A percentile compares a stretch with the other conserved stretches of the same genome.
Conservation (phyloP, 2,888 invertebrate species). For the Conchocele bisecta region DNA sequence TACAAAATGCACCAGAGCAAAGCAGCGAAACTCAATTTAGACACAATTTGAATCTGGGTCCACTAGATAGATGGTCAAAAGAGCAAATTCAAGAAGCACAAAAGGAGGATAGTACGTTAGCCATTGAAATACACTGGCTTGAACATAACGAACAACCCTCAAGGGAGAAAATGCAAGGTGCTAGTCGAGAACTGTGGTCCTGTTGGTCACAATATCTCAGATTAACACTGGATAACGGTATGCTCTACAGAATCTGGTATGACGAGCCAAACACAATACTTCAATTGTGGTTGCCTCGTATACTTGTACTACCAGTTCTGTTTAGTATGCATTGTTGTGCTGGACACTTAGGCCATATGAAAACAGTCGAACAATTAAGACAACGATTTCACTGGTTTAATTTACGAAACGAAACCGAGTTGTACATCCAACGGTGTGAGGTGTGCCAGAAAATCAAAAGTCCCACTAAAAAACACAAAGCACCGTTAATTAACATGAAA, state of each 20-base stretch:
- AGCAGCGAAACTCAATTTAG: no score
- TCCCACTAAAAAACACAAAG: not conserved
- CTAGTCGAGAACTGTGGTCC: slow-evolving; percentile 1
- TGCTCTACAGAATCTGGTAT: not conserved
- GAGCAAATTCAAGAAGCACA: not conserved
- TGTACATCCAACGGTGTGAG: not conserved
- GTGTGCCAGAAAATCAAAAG: not conserved
- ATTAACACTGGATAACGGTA: not conserved
- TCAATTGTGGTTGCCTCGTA: not conserved
- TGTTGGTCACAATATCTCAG: slow-evolving; percentile 8
- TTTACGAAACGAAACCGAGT: slow-evolving; percentile 1
- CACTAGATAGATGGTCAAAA: not conserved
- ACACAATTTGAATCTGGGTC: no score
- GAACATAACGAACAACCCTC: not conserved
- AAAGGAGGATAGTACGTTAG: not conserved
- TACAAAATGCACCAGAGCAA: no score
- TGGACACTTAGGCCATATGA: not conserved
- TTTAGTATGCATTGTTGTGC: not conserved
- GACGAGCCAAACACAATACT: not conserved
- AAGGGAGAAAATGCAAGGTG: not conserved
- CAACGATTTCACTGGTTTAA: slow-evolving; percentile 2
- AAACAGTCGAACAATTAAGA: slow-evolving; percentile 2
- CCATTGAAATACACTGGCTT: not conserved
- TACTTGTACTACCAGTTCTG: not conserved
- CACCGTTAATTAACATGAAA: not conserved